phyloP scores from a whole-genome alignment of 2,888 invertebrate species.

The Archaeoteleia sp. region DNA sequence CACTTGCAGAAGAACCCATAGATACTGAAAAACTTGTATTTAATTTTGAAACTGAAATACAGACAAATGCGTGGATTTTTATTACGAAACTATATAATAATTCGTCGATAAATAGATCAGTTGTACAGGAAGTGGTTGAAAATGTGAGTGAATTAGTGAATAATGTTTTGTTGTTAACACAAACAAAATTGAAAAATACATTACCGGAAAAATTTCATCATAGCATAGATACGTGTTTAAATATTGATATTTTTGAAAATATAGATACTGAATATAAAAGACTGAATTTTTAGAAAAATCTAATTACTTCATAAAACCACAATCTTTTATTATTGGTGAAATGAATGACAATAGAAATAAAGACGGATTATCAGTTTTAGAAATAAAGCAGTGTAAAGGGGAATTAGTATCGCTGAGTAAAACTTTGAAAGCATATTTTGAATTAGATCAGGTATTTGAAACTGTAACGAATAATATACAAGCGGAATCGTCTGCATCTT shows the following conservation, averaged over 20 bases:
- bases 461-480: slow-evolving; percentile 2
- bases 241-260: slow-evolving; percentile 16
- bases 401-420: slow-evolving; percentile 9
- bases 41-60: background rate
- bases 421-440: slow-evolving; percentile 17
- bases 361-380: background rate
- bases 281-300: slow-evolving; percentile 8
- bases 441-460: slow-evolving; percentile 12
- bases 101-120: slow-evolving; percentile 14
- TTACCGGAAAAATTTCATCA: slow-evolving; percentile 16
- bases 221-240: slow-evolving; percentile 1
- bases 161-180: slow-evolving; percentile 5
- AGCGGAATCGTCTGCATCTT: background rate
- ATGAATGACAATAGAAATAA: slow-evolving; percentile 19
- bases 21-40: background rate
- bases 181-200: slow-evolving; percentile 10
- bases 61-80: slow-evolving; percentile 16
- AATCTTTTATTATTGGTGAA: slow-evolving; percentile 13
- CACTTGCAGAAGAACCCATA: no score
- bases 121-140: slow-evolving; percentile 16
- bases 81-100: slow-evolving; percentile 28
- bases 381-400: slow-evolving; percentile 13
- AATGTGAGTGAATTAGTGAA: slow-evolving; percentile 17
- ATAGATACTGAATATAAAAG: slow-evolving; percentile 28
- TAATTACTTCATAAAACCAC: slow-evolving; percentile 11